Percentiles rank a stretch among this genome's conserved stretches.
These are phyloP conservation scores for Sarcophaga peregrina DNA, from an alignment of 1,140 invertebrate genomes.

Conservation along the genomic window DNA sequence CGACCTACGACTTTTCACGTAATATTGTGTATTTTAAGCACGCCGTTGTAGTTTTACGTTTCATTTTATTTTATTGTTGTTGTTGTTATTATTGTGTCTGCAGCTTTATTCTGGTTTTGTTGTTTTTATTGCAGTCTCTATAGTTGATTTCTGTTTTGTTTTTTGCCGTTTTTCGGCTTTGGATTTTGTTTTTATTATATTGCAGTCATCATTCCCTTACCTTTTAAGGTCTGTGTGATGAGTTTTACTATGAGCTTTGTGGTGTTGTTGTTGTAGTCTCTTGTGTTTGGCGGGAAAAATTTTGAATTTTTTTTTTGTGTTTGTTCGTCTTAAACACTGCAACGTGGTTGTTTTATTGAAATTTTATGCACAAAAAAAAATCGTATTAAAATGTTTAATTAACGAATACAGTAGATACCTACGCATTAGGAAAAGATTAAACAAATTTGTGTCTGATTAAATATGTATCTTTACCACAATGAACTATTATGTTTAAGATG, in stretches of 20 bases:
- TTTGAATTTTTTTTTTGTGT: neutral
- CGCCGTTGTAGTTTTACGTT: conserved; percentile 24
- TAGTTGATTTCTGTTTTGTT: neutral
- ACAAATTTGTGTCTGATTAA: no score
- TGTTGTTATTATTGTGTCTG: neutral
- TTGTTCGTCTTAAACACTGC: neutral
- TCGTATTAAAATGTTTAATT: no score
- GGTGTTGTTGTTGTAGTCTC: neutral
- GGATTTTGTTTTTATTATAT: neutral
- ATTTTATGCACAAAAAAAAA: no score
- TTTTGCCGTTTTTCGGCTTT: neutral
- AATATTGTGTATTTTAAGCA: conserved; percentile 40
- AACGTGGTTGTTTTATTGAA: neutral
- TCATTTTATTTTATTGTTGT: neutral
- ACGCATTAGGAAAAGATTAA: no score
- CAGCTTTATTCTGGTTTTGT: neutral
- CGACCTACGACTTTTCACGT: conserved; percentile 36
- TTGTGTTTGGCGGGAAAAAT: conserved; percentile 21
- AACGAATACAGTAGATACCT: no score
- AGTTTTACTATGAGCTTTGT: neutral
- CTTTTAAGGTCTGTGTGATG: neutral
- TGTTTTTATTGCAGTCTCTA: neutral
- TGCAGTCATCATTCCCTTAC: conserved; percentile 22
- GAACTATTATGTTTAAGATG: no score
- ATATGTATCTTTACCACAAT: no score